Evolutionary conservation across 1,140 invertebrate genomes (phyloP).

Genomic region (Coboldia fuscipes): DNA sequence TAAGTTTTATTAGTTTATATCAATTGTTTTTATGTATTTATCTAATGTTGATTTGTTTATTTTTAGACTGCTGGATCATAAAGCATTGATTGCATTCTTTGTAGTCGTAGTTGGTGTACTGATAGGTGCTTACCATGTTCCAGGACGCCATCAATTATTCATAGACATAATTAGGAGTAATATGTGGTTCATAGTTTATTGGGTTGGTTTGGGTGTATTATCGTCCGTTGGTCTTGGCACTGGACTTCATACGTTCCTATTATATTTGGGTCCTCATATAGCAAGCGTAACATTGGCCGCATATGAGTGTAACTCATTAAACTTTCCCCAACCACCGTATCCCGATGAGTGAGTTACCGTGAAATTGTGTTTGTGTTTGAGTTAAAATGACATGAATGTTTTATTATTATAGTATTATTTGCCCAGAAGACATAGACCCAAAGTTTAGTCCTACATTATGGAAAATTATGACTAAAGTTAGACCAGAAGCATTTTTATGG

Average conservation of each 20-base stretch:
- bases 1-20: conserved; percentile 9
- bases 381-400: conserved; percentile 2
- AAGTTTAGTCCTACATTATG: conserved; percentile 40
- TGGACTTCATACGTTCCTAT: conserved; percentile 92
- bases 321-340: conserved; percentile 87
- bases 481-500: conserved; percentile 96
- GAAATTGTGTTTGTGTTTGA: neutral
- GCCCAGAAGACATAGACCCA: conserved; percentile 38
- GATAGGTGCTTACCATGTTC: conserved; percentile 20
- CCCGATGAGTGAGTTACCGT: conserved; percentile 46
- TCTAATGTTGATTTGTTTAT: conserved; percentile 5
- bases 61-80: conserved; percentile 29
- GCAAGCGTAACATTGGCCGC: conserved; percentile 92
- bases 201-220: conserved; percentile 85
- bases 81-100: conserved; percentile 19
- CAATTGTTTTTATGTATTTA: neutral
- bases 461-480: conserved; percentile 89
- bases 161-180: conserved; percentile 24
- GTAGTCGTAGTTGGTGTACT: conserved; percentile 21
- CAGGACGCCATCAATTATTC: conserved; percentile 23
- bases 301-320: conserved; percentile 83
- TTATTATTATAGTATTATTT: conserved; percentile 40
- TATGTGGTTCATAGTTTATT: conserved; percentile 68
- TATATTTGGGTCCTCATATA: conserved; percentile 88
- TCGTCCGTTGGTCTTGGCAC: conserved; percentile 96